Percentiles rank a stretch among this genome's conserved stretches.
These are phyloP conservation scores for Caenorhabditis briggsae DNA, from an alignment of 1,140 invertebrate genomes.

Conservation along the genomic window DNA sequence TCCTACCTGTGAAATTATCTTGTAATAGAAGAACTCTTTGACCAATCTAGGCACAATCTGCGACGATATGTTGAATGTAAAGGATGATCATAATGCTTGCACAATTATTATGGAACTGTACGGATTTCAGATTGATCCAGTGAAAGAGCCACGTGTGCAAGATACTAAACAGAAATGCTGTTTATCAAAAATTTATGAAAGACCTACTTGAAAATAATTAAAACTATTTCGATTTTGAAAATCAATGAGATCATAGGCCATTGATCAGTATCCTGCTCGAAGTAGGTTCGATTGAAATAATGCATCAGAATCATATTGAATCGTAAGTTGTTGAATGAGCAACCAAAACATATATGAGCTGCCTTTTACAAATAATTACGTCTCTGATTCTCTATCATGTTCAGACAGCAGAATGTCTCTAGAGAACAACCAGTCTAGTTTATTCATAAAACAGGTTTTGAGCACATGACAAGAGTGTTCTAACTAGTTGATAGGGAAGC, in stretches of 20 bases:
- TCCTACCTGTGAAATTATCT: not conserved
- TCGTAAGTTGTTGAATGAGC: not conserved
- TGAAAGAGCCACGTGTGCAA: not conserved
- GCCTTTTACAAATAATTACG: not conserved
- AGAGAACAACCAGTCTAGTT: not conserved
- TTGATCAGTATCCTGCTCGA: not conserved
- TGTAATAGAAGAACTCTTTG: not conserved
- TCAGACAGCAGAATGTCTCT: not conserved
- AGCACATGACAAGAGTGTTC: not conserved
- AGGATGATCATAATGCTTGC: not conserved
- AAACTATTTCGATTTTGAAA: not conserved
- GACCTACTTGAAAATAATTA: not conserved
- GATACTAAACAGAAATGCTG: not conserved
- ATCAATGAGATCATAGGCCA: not conserved
- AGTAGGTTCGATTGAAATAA: constrained; percentile 25
- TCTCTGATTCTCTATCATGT: not conserved
- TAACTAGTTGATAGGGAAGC: not conserved
- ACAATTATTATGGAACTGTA: not conserved
- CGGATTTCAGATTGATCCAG: not conserved
- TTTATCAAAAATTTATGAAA: not conserved
- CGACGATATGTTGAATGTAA: not conserved
- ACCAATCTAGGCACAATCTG: not conserved
- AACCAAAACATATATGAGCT: constrained; percentile 5
- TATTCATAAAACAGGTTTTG: not conserved
- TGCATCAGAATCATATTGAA: constrained; percentile 7